Evolutionary conservation across 2,113 vertebrate species (phyloP).

Genomic region (Muscicapa adusta): DNA sequence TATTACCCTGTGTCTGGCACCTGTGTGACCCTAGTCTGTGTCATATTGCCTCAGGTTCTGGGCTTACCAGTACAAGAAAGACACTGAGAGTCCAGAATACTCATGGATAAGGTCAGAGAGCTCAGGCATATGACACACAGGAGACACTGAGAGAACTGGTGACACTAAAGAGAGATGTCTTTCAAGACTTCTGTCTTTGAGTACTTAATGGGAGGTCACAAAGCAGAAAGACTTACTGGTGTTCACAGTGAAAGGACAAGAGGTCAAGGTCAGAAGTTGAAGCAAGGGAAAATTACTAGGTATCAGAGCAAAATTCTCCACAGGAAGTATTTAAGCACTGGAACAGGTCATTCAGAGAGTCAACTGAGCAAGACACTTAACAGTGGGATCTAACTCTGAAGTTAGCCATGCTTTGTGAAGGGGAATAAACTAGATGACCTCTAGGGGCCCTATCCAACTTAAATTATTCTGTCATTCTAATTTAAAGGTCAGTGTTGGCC

Average conservation of each 20-base stretch:
- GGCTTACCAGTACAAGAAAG: background rate
- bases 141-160: background rate
- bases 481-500: background rate
- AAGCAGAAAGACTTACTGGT: background rate
- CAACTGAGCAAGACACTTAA: background rate
- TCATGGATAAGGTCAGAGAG: background rate
- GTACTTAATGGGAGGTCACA: background rate
- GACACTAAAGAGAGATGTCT: background rate
- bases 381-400: background rate
- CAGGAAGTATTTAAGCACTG: background rate
- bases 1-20: background rate
- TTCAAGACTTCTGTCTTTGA: background rate
- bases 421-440: background rate
- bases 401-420: background rate
- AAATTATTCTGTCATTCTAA: background rate
- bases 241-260: background rate
- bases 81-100: background rate
- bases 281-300: background rate
- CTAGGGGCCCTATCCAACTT: background rate
- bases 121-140: background rate
- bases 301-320: background rate
- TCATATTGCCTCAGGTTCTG: background rate
- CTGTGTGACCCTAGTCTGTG: background rate
- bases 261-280: background rate
- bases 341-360: background rate